Evolutionary conservation across 2,888 invertebrate species (phyloP), one percentile per base, ranked within the genome.

Genomic region (Tetragonula carbonaria): DNA sequence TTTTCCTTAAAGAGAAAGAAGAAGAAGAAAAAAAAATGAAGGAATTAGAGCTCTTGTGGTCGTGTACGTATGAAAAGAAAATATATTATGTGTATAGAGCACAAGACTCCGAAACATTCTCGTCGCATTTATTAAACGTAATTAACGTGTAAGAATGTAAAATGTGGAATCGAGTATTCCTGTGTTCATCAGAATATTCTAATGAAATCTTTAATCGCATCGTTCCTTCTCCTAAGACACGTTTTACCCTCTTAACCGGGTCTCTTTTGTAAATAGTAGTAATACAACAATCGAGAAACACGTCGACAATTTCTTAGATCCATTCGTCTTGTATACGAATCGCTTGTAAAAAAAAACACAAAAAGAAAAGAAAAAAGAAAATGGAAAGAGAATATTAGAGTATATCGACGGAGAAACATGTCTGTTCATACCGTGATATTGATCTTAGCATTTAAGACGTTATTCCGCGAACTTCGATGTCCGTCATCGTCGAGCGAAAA

Each of bases 261-360:
- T 85, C 68, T 53, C 71, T 65, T 73, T 78, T 86, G 86, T 86
- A 86, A 76, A 86, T 86, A 86, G 86, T 86, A 82, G 80, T 16
- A 57, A 82, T 62, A n/a, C 74, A 75, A n/a, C 74, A 75, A 72
- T 63, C 70, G 57, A 68, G 66, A 74, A 72, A 66, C 57, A n/a
- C 53, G 77, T 80, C 74, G 62, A 75, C 51, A 65, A 78, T 84
- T 76, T 85, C 59, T 62, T 77, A 76, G 59, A 78, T 76, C 75
- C 66, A 71, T 74, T 74, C 81, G 85, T 74, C 83, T 81, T 81
- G 86, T 87, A 87, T 87, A 87, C 86, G 86, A 87, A 84, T 86
- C 79, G 84, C 79, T 87, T 86, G 84, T 86, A 84, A 86, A 83
- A 75, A 81, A 21, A 50, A 28, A 74, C 23, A 59, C n/a, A 33